phyloP scores from a whole-genome alignment of 2,888 invertebrate species.

The Stictocephala bisonia region DNA sequence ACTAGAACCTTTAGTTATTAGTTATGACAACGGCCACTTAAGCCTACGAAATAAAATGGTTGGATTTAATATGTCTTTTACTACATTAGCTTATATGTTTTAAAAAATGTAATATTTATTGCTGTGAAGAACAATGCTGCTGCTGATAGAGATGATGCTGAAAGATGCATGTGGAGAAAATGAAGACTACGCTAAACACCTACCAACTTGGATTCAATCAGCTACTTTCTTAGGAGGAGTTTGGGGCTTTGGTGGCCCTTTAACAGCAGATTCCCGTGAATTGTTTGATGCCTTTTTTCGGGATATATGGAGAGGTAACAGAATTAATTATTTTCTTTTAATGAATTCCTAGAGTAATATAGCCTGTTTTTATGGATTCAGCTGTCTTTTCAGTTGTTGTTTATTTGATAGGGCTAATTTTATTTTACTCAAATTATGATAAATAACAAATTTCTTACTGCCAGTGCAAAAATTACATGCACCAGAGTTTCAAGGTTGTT shows the following conservation, averaged over 20 bases:
- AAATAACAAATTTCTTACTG: too few relatives aligned
- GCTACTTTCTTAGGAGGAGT: constrained; percentile 78
- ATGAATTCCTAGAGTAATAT: too few relatives aligned
- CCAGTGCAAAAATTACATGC: too few relatives aligned
- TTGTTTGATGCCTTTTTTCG: constrained; percentile 67
- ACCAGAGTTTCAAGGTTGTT: too few relatives aligned
- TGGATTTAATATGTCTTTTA: too few relatives aligned
- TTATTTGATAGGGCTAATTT: constrained; percentile 62
- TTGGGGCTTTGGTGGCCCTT: constrained; percentile 88
- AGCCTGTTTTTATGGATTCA: not conserved
- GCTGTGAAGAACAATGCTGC: constrained; percentile 58
- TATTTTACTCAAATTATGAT: too few relatives aligned
- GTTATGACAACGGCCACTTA: too few relatives aligned
- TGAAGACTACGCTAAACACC: constrained; percentile 63
- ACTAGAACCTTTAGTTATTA: too few relatives aligned
- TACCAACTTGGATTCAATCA: constrained; percentile 80
- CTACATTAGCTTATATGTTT: too few relatives aligned
- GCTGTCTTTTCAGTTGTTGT: not conserved
- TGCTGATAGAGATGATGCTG: constrained; percentile 81
- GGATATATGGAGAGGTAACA: constrained; percentile 59
- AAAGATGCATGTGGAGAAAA: constrained; percentile 76
- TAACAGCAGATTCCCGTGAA: constrained; percentile 78
- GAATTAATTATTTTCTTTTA: not conserved
- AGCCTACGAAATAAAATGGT: too few relatives aligned
- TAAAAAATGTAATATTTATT: too few relatives aligned